phyloP scores from a whole-genome alignment of 2,113 vertebrate species.

The Formicarius rufipectus region DNA sequence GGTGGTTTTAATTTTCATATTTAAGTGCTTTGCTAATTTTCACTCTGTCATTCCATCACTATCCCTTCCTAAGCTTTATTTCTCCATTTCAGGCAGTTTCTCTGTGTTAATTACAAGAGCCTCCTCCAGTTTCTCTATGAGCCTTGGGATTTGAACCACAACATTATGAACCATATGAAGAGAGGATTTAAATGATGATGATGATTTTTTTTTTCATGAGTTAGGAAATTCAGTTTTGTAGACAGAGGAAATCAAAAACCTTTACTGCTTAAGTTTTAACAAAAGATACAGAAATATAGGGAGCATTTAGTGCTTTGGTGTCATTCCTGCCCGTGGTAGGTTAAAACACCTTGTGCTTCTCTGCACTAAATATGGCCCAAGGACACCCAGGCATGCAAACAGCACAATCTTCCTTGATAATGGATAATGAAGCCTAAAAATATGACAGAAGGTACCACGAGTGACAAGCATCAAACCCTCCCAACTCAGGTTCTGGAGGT shows the following conservation, averaged over 20 bases:
- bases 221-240: background rate
- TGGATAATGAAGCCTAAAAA: background rate
- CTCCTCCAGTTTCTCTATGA: background rate
- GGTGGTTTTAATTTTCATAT: background rate
- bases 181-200: too few relatives aligned
- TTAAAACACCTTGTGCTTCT: background rate
- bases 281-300: background rate
- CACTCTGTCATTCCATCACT: too few relatives aligned
- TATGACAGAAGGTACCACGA: constrained; percentile 19
- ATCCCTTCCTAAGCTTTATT: too few relatives aligned
- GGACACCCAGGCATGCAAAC: background rate
- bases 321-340: background rate
- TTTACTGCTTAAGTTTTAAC: background rate
- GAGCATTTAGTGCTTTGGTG: background rate
- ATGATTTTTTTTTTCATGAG: too few relatives aligned
- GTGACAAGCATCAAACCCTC: background rate
- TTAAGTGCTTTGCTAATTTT: background rate
- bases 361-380: background rate
- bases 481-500: background rate
- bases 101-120: too few relatives aligned
- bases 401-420: background rate
- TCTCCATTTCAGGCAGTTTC: too few relatives aligned
- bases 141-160: background rate
- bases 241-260: background rate
- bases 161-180: background rate